Conservation (phyloP, 2,113 vertebrate genomes). For the Dolichallabes microphthalmus region DNA sequence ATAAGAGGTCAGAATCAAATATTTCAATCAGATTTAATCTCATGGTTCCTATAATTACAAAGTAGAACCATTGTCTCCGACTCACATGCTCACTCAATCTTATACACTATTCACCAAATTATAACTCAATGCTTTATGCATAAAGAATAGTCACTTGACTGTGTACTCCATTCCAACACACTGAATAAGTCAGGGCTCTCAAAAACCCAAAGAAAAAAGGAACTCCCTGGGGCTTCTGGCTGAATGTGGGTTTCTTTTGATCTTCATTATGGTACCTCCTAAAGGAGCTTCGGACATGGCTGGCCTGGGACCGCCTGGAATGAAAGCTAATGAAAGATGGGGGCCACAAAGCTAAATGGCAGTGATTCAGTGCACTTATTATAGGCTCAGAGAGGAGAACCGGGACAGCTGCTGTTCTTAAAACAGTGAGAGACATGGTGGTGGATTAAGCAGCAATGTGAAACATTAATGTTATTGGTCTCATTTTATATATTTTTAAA, state of each 20-base stretch:
- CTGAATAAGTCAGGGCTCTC: conserved; percentile 58
- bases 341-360: conserved; percentile 47
- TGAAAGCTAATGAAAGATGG: conserved; percentile 44
- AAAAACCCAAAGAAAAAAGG: conserved; percentile 55
- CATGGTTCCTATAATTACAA: not conserved
- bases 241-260: conserved; percentile 60
- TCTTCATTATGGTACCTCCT: conserved; percentile 61
- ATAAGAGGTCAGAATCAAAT: not conserved
- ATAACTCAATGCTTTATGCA: conserved; percentile 2
- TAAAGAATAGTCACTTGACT: conserved; percentile 51
- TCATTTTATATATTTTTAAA: conserved; percentile 4
- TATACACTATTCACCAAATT: not conserved
- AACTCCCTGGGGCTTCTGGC: conserved; percentile 52
- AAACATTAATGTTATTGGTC: not conserved
- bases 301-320: conserved; percentile 42
- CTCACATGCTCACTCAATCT: not conserved
- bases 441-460: too few relatives aligned
- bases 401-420: conserved; percentile 3
- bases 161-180: conserved; percentile 51
- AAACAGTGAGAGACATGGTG: not conserved
- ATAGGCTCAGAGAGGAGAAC: conserved; percentile 41
- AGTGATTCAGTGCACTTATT: conserved; percentile 44
- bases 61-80: not conserved
- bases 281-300: conserved; percentile 58
- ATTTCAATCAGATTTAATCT: not conserved